Evolutionary conservation across 2,797 vertebrate genomes (phyloP).

Genomic region (Propithecus deckenii): DNA sequence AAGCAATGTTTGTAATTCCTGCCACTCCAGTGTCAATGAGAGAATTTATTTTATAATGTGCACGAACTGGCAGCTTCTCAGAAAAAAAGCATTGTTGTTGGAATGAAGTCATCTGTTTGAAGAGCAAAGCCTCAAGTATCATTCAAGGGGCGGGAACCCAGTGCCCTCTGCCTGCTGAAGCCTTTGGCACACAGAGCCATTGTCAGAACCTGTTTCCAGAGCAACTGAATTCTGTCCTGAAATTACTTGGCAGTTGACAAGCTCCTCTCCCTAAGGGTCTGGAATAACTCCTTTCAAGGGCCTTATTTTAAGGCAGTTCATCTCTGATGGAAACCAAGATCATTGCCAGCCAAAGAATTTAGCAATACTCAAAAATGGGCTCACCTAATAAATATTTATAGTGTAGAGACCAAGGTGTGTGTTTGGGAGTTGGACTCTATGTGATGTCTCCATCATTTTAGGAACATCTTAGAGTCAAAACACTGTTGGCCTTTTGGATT

Average conservation of each 20-base stretch:
- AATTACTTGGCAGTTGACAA: conserved; percentile 77
- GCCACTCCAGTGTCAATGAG: conserved; percentile 49
- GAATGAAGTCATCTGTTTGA: conserved; percentile 80
- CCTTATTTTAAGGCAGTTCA: conserved; percentile 64
- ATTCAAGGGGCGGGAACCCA: conserved; percentile 59
- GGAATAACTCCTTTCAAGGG: conserved; percentile 72
- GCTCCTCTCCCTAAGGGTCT: conserved; percentile 67
- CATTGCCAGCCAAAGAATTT: conserved; percentile 64
- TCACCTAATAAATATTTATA: conserved; percentile 58
- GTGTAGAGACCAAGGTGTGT: background rate
- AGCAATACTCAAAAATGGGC: conserved; percentile 23
- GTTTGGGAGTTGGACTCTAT: background rate
- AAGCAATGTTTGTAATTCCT: conserved; percentile 61
- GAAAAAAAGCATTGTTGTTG: conserved; percentile 57
- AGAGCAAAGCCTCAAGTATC: conserved; percentile 61
- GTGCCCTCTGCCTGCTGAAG: conserved; percentile 60
- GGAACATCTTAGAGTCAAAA: conserved; percentile 21
- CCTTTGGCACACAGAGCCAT: conserved; percentile 76
- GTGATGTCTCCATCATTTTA: background rate
- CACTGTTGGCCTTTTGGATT: background rate
- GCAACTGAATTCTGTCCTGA: conserved; percentile 80
- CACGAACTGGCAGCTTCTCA: conserved; percentile 54
- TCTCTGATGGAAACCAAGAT: conserved; percentile 49
- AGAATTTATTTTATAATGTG: conserved; percentile 62
- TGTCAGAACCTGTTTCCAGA: conserved; percentile 84